Conservation (phyloP, 2,888 invertebrate genomes). For the Brassicogethes aeneus region DNA sequence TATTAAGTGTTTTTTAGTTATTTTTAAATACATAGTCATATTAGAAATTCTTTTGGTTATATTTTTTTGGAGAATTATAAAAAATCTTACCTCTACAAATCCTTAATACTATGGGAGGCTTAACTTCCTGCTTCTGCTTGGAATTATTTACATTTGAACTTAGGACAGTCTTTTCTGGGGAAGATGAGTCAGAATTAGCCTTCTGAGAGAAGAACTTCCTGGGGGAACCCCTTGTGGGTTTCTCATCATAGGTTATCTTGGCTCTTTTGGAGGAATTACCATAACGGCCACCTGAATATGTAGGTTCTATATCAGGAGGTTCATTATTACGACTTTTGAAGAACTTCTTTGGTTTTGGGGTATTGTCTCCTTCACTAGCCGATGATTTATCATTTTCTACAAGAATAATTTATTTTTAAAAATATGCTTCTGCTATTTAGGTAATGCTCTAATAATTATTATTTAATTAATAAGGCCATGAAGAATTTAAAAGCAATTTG, state of each 20-base stretch:
- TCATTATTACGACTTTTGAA: constrained; percentile 78
- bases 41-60: too few species aligned
- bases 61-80: too few species aligned
- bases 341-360: constrained; percentile 75
- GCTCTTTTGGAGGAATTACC: constrained; percentile 24
- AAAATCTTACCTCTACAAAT: constrained; percentile 78
- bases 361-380: constrained; percentile 37
- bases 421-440: constrained; percentile 17
- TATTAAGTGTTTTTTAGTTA: too few species aligned
- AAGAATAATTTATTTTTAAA: too few species aligned
- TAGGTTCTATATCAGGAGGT: constrained; percentile 40
- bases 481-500: too few species aligned
- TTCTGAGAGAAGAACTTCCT: constrained; percentile 38
- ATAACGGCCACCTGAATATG: constrained; percentile 18
- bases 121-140: constrained; percentile 26
- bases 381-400: too few species aligned
- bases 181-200: constrained; percentile 20
- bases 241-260: constrained; percentile 16
- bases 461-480: too few species aligned
- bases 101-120: constrained; percentile 76
- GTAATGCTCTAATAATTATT: too few species aligned
- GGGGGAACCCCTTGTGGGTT: constrained; percentile 15
- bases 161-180: constrained; percentile 32
- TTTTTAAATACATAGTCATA: too few species aligned
- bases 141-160: constrained; percentile 33